Evolutionary conservation across 2,797 vertebrate species (phyloP).

Genomic region (Enteromius trimaculatus): DNA sequence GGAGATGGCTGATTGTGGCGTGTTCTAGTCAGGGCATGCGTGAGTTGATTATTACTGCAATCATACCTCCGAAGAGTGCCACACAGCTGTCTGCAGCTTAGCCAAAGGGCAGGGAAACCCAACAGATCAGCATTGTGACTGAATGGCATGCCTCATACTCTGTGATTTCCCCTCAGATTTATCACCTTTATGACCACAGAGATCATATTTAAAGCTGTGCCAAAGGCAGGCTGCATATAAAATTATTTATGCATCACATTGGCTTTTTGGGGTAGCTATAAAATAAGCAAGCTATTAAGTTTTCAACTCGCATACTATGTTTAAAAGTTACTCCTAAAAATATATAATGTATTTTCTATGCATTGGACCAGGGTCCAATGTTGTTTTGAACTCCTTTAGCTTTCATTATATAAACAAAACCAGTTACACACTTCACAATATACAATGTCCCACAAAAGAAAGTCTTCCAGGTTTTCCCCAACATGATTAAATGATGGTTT

Average conservation of each 20-base stretch:
- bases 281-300: too few relatives aligned
- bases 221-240: neutral
- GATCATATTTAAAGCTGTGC: conserved; percentile 16
- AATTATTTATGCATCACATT: neutral
- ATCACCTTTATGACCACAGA: neutral
- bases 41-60: conserved; percentile 64
- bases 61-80: conserved; percentile 46
- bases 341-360: neutral
- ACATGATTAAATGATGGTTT: neutral
- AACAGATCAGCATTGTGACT: conserved; percentile 8
- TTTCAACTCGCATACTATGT: too few relatives aligned
- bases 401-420: neutral
- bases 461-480: neutral
- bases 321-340: neutral
- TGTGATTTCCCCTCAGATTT: conserved; percentile 31
- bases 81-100: conserved; percentile 4
- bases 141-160: conserved; percentile 17
- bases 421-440: neutral
- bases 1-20: conserved; percentile 65
- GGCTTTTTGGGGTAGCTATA: neutral
- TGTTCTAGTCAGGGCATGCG: conserved; percentile 57
- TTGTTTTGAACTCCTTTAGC: neutral
- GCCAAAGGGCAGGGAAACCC: conserved; percentile 16
- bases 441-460: neutral
- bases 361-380: neutral